Evolutionary conservation across 1,140 invertebrate species (phyloP).

Genomic region (Cydia splendana): DNA sequence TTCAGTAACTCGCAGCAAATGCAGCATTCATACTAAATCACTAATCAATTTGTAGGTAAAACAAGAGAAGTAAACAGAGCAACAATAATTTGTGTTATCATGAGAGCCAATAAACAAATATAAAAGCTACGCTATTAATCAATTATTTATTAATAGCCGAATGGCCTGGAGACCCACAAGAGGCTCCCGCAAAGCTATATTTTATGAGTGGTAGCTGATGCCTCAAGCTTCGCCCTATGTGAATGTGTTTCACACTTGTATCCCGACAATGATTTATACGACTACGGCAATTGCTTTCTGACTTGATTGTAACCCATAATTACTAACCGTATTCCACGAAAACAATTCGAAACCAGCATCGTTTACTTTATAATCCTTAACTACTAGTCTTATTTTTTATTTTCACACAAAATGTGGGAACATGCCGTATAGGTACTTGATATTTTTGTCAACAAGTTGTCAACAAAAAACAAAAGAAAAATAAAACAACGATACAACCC

Average conservation of each 20-base stretch:
- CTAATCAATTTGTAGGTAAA: no score
- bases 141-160: slow-evolving; percentile 7
- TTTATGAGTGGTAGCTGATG: not conserved
- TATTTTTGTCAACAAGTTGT: not conserved
- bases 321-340: slow-evolving; percentile 16
- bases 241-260: no score
- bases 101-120: not conserved
- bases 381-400: not conserved
- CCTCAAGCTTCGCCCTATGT: not conserved
- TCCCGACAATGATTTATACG: not conserved
- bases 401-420: not conserved
- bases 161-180: not conserved
- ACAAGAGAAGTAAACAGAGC: not conserved
- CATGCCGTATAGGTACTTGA: not conserved
- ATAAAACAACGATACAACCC: not conserved
- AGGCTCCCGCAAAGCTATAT: not conserved
- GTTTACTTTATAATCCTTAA: not conserved
- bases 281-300: not conserved
- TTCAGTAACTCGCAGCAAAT: no score
- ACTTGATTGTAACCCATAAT: not conserved
- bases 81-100: not conserved
- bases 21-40: no score
- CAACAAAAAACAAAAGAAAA: slow-evolving; percentile 4
- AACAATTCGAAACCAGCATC: not conserved
- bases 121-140: not conserved